Base-by-base conservation (phyloP, 2,888 invertebrate species). In the Holacanthella duospinosa region DNA sequence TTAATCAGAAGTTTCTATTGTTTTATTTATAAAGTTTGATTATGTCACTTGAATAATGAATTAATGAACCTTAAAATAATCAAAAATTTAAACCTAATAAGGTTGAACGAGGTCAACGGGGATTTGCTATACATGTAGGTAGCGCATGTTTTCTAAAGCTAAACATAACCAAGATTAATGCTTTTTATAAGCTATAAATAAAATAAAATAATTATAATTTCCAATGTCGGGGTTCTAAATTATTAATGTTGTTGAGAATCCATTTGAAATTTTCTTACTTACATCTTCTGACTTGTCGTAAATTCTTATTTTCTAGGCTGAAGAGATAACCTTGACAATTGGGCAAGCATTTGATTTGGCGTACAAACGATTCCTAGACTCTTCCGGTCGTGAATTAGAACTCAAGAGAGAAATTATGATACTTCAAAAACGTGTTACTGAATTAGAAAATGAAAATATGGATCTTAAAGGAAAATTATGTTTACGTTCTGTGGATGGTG, bases 301-400 rank as follows among this genome's bases (percentile, higher is more conserved):
- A 9, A 53, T 24, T n/a, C 55, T 43, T 59, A 43, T 43, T 63
- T 68, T 71, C 12, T 66, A 82, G 81, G 95, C 96, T 1, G 95
- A 96, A 74, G 95, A 97, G 77, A 96, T 97, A 67, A 97, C 96
- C 53, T 80, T 97, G 67, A 97, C 96, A 16, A 95, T 97, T 73
- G 97, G 97, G 12, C 96, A 97, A 79, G 96, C 97, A 0, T 97
- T 97, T 78, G 96, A 97, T 80, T 82, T 97, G 75, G 97, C 96
- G 29, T 97, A 96, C 81, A 89, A 80, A 69, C 84, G 91, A 75
- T 96, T 93, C 79, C 81, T 96, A 75, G 95, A 93, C 76, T 91
- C 91, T 66, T 90, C 90, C 62, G 91, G 91, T 64, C 88, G 88
- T 77, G 90, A 91, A 76, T 80, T 91, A 64, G 94, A 95, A 77